Percentiles rank a stretch among this genome's conserved stretches.
Evolutionary conservation across 2,888 invertebrate species (phyloP).

Genomic region (Blastobasis adustella): DNA sequence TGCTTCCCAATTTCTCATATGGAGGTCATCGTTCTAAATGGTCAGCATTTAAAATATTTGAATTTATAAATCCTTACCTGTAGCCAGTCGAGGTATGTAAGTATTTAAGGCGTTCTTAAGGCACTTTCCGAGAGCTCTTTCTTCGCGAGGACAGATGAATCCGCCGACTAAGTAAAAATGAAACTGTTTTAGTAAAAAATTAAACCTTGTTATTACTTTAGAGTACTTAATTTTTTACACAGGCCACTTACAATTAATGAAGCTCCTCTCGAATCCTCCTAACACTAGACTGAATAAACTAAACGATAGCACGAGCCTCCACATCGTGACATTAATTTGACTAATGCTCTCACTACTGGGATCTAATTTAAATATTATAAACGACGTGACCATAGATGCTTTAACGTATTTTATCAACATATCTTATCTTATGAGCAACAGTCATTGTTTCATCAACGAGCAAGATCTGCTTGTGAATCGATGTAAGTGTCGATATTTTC

Average conservation of each 20-base stretch:
- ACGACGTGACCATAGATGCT: conserved; percentile 14
- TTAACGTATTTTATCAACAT: background rate
- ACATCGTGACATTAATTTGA: conserved; percentile 24
- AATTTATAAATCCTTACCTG: conserved; percentile 44
- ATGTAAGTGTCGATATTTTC: too few relatives aligned
- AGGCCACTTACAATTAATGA: conserved; percentile 44
- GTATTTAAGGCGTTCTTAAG: conserved; percentile 75
- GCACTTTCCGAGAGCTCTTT: conserved; percentile 78
- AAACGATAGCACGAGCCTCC: conserved; percentile 25
- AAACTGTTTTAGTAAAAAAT: background rate
- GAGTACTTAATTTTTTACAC: background rate
- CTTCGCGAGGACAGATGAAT: conserved; percentile 79
- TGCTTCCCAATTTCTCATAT: too few relatives aligned
- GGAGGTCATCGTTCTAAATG: too few relatives aligned
- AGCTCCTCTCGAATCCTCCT: conserved; percentile 22
- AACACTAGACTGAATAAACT: conserved; percentile 18
- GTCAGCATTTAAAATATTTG: too few relatives aligned
- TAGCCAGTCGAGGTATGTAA: conserved; percentile 75
- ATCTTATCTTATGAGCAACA: background rate
- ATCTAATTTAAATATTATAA: conserved; percentile 15
- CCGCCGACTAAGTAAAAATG: conserved; percentile 72
- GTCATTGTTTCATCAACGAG: background rate
- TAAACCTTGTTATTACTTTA: background rate
- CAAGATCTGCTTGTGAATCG: too few relatives aligned
- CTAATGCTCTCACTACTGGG: background rate